Evolutionary conservation across 1,140 invertebrate species (phyloP).

Genomic region (Neelides sp.): DNA sequence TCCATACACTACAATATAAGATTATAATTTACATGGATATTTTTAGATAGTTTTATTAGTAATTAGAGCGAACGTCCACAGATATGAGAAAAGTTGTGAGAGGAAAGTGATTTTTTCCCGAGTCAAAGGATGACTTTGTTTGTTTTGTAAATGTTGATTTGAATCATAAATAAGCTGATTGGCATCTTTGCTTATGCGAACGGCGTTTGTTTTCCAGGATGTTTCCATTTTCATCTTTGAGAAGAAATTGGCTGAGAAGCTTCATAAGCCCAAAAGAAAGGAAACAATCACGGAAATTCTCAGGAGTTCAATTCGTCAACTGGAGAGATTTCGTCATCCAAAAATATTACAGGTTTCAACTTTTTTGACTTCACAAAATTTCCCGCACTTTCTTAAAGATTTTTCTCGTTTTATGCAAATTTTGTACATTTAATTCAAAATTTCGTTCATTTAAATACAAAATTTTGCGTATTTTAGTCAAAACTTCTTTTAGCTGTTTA

Average conservation of each 20-base stretch:
- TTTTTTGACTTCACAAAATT: constrained; percentile 12
- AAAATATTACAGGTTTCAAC: constrained; percentile 55
- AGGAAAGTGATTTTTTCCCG: neutral
- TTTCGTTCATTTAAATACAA: too few relatives aligned
- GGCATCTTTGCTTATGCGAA: too few relatives aligned
- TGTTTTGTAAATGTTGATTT: neutral
- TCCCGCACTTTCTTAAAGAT: too few relatives aligned
- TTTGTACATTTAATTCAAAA: too few relatives aligned
- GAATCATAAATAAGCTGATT: neutral
- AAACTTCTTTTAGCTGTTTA: too few relatives aligned
- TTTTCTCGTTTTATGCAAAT: too few relatives aligned
- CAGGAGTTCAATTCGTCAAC: constrained; percentile 60
- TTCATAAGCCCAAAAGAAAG: constrained; percentile 84
- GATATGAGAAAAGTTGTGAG: neutral
- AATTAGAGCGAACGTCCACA: neutral
- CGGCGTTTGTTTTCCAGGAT: constrained; percentile 65
- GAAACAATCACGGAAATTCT: constrained; percentile 83
- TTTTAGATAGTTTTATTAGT: neutral
- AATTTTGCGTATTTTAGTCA: too few relatives aligned
- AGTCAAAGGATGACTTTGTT: neutral
- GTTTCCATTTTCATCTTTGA: constrained; percentile 92
- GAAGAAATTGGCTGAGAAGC: constrained; percentile 80
- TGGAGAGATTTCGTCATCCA: constrained; percentile 76
- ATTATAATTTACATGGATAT: neutral
- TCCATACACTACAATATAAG: too few relatives aligned